Percentiles rank a stretch among this genome's conserved stretches.
Evolutionary conservation across 2,888 invertebrate species (phyloP).

Genomic region (Oconnorella tubifera): DNA sequence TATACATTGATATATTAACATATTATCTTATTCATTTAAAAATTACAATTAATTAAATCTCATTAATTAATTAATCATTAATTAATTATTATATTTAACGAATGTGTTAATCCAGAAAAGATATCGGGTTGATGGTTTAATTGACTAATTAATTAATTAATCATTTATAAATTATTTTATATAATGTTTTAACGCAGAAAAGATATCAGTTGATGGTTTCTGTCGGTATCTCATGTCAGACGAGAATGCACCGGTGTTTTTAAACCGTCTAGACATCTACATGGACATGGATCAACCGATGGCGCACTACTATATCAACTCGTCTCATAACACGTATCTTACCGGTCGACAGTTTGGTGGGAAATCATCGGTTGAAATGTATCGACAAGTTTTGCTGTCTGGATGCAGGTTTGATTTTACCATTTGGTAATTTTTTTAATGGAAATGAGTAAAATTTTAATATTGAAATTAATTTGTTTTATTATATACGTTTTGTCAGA

Average conservation of each 20-base stretch:
- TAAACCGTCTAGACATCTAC: conserved; percentile 88
- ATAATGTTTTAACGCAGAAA: no score
- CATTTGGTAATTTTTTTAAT: conserved; percentile 37
- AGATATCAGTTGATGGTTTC: conserved; percentile 86
- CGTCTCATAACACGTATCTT: conserved; percentile 60
- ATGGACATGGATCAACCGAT: conserved; percentile 97
- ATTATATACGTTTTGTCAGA: background rate
- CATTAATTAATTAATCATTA: no score
- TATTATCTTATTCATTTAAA: no score
- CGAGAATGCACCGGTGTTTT: conserved; percentile 98
- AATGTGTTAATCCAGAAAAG: no score
- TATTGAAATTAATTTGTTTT: background rate
- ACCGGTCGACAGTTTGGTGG: conserved; percentile 87
- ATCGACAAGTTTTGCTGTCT: conserved; percentile 89
- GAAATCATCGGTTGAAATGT: conserved; percentile 95
- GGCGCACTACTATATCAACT: conserved; percentile 98
- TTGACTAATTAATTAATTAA: no score
- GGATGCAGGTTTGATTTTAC: conserved; percentile 97
- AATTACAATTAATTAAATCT: no score
- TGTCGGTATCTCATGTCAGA: conserved; percentile 99
- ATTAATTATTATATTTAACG: no score
- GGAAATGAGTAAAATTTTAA: no score
- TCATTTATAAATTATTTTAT: no score
- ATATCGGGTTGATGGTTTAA: no score
- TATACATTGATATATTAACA: no score